These are phyloP conservation scores for Calyptomena viridis DNA, from an alignment of 2,113 vertebrate species.

Conservation along the genomic window DNA sequence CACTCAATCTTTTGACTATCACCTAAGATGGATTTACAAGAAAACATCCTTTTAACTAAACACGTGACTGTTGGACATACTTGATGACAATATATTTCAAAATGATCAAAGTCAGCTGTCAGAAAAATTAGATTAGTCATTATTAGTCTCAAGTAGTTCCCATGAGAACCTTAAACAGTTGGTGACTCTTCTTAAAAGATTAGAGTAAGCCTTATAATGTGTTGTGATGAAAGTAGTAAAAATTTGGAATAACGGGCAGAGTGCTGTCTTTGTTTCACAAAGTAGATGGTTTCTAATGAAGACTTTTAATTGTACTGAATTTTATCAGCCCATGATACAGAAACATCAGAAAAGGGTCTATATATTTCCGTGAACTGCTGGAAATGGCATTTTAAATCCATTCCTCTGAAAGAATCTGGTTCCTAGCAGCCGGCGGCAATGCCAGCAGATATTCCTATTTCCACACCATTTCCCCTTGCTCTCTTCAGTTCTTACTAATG, in stretches of 20 bases:
- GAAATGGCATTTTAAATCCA: neutral
- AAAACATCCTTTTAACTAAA: conserved; percentile 50
- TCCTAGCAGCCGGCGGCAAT: neutral
- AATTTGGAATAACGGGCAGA: conserved; percentile 44
- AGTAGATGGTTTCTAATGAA: conserved; percentile 23
- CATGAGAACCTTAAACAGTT: conserved; percentile 47
- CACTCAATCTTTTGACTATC: neutral
- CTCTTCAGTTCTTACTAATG: neutral
- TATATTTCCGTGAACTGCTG: neutral
- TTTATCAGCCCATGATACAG: neutral
- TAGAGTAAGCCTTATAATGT: conserved; percentile 62
- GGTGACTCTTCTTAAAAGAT: conserved; percentile 54
- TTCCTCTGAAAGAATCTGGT: neutral
- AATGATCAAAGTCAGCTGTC: conserved; percentile 51
- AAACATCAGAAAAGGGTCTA: neutral
- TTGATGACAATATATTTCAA: conserved; percentile 24
- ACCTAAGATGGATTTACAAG: neutral
- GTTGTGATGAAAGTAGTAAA: conserved; percentile 59
- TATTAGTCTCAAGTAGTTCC: conserved; percentile 49
- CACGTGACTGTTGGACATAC: conserved; percentile 44
- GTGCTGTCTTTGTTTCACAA: neutral
- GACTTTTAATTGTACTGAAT: neutral
- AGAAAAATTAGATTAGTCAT: conserved; percentile 45
- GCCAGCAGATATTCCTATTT: conserved; percentile 8
- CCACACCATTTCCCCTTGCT: neutral